Conservation (phyloP, 2,797 vertebrate species). For the Ambastaia sidthimunki region DNA sequence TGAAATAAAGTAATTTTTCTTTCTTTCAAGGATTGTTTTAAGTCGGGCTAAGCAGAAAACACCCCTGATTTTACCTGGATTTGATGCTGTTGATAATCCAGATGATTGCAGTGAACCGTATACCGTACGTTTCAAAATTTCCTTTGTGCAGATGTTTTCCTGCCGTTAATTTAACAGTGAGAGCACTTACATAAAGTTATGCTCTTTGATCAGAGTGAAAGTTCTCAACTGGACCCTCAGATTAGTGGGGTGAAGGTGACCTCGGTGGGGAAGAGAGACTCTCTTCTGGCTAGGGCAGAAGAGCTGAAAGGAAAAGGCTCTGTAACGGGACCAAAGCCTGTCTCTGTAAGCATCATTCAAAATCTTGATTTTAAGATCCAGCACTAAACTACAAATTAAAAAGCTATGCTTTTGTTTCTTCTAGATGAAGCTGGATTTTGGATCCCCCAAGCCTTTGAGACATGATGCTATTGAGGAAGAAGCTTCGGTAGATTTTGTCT, state of each 20-base stretch:
- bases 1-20: no score
- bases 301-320: constrained; percentile 72
- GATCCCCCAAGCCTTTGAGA: constrained; percentile 78
- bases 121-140: constrained; percentile 75
- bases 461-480: constrained; percentile 86
- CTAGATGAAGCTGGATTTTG: constrained; percentile 88
- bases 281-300: constrained; percentile 70
- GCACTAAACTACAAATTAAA: no score
- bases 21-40: constrained; percentile 79
- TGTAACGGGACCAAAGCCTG: constrained; percentile 60
- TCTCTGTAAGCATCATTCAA: constrained; percentile 77
- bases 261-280: constrained; percentile 80
- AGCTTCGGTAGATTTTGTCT: constrained; percentile 91
- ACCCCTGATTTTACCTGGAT: constrained; percentile 88
- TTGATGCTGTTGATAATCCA: constrained; percentile 76
- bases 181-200: neutral
- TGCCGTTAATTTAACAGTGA: neutral
- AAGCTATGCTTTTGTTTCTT: neutral
- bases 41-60: constrained; percentile 85
- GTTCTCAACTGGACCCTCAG: constrained; percentile 85
- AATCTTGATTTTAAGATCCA: no score
- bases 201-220: constrained; percentile 76
- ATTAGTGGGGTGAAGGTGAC: constrained; percentile 87
- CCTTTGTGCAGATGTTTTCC: neutral
- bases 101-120: constrained; percentile 81